These are phyloP conservation scores for Ctenosaura bakeri DNA, from an alignment of 2,797 vertebrate species.

Conservation along the genomic window DNA sequence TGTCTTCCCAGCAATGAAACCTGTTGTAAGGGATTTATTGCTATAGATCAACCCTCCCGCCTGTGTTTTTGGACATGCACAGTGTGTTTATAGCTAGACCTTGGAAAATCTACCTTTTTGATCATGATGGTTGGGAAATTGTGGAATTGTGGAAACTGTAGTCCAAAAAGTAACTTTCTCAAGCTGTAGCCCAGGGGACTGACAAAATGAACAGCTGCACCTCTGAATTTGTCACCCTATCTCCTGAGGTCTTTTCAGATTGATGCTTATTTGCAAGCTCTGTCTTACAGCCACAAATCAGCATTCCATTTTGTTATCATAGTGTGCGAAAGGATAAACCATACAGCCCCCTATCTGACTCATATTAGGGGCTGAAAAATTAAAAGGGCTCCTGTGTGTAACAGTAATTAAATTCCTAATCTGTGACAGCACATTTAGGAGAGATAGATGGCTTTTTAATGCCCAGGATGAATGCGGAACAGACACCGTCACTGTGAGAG, in stretches of 20 bases:
- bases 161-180: too few species aligned
- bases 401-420: slow-evolving; percentile 75
- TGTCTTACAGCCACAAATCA: slow-evolving; percentile 63
- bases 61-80: too few species aligned
- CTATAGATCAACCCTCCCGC: too few species aligned
- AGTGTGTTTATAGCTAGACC: too few species aligned
- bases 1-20: too few species aligned
- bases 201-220: neutral
- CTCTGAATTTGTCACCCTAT: neutral
- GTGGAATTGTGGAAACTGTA: too few species aligned
- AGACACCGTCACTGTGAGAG: slow-evolving; percentile 57
- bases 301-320: slow-evolving; percentile 55
- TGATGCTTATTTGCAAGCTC: slow-evolving; percentile 18
- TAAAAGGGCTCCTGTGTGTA: slow-evolving; percentile 76
- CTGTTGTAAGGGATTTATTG: too few species aligned
- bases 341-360: slow-evolving; percentile 61
- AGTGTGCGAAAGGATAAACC: slow-evolving; percentile 50
- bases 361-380: slow-evolving; percentile 68
- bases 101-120: too few species aligned
- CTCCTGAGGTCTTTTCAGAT: neutral
- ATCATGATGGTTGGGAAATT: too few species aligned
- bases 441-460: slow-evolving; percentile 69
- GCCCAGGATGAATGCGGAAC: slow-evolving; percentile 65
- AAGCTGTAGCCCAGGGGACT: too few species aligned
- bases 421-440: slow-evolving; percentile 61